Base-by-base conservation (phyloP, 2,113 vertebrate species). In the Indri indri region DNA sequence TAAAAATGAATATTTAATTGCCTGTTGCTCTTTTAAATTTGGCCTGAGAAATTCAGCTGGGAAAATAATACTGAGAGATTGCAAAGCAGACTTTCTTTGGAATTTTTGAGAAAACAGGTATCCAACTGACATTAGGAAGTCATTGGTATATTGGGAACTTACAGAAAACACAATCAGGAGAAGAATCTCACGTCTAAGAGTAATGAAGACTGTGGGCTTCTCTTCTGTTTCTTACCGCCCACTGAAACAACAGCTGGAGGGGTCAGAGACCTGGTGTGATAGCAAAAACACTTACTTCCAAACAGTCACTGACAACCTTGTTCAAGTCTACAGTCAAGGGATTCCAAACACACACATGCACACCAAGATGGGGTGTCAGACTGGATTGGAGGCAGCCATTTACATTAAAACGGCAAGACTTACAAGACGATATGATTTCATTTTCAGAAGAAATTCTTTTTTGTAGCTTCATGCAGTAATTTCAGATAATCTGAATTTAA, bases 21-120 rank as follows among this genome's bases (percentile, higher is more conserved):
- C 45, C 34, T 40, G 74, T 61, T 96, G 87, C 68, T 79, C 87
- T 96, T 97, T 95, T 86, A 97, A 88, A 76, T 88, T 27, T 91
- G 94, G 84, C 45, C 90, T 47, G 45, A 90, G 27, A 92, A 88
- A 91, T 86, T 57, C 77, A 12, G 37, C 45, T 65, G 88, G 90
- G 88, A 68, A 90, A 89, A 95, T n/a, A 73, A 93, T 70, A 88
- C 87, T 25, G 45, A 83, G 57, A 66, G 79, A 45, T 13, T 42
- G n/a, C 54, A 63, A 85, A 52, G 42, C 77, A 59, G 74, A 2
- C 74, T 70, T 79, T 86, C 79, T 59, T 12, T 42, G 89, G 83
- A 47, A 52, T 76, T 71, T 86, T 63, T 61, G 45, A 68, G 80
- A 59, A 70, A 34, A 65, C 3, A 68, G 61, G 77, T 5, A 5